Conservation (phyloP, 2,797 vertebrate species). For the Thaleichthys pacificus region DNA sequence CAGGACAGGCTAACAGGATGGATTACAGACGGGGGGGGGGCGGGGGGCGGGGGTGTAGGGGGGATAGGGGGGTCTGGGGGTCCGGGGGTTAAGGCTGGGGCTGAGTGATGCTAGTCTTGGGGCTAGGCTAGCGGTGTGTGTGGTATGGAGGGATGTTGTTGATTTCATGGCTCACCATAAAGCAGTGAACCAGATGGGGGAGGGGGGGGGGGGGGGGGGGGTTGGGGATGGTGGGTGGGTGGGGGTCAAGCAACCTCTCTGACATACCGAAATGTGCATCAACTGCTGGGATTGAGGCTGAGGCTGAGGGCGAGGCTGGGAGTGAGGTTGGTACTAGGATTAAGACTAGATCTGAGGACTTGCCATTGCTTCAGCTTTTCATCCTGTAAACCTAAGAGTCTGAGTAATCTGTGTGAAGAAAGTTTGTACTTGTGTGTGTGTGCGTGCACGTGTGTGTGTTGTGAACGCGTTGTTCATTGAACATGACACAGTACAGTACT, state of each 20-base stretch:
- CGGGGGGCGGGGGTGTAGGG: neutral
- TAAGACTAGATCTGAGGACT: too few relatives aligned
- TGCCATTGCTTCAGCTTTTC: too few relatives aligned
- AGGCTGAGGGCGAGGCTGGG: too few relatives aligned
- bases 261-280: neutral
- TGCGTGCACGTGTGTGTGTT: too few relatives aligned
- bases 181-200: conserved; percentile 23
- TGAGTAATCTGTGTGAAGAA: too few relatives aligned
- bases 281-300: too few relatives aligned
- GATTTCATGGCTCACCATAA: conserved; percentile 39
- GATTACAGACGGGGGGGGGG: conserved; percentile 34
- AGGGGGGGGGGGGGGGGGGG: neutral
- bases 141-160: conserved; percentile 34
- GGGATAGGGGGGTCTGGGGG: conserved; percentile 2
- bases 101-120: neutral
- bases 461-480: too few relatives aligned
- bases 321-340: too few relatives aligned
- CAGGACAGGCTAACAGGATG: conserved; percentile 37
- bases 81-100: neutral
- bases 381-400: too few relatives aligned
- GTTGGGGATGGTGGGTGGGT: neutral
- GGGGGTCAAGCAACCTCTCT: neutral
- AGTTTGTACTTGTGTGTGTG: too few relatives aligned
- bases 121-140: conserved; percentile 1
- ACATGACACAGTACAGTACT: too few relatives aligned